Base-by-base conservation (phyloP, 1,140 invertebrate species). In the Rhyacophila brunnea region DNA sequence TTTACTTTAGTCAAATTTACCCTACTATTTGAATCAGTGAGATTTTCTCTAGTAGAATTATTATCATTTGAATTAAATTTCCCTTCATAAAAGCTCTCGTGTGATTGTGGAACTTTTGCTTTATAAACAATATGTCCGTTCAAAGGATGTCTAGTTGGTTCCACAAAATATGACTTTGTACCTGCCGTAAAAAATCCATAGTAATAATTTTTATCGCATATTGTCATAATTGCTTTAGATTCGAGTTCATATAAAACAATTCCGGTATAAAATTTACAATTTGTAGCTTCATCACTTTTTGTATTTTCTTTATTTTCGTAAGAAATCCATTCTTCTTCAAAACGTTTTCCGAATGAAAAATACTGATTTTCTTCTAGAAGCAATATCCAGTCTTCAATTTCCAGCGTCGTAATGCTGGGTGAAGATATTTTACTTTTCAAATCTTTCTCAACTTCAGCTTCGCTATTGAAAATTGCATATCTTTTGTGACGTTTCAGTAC, bases 111-210 rank as follows among this genome's bases (percentile, higher is more conserved):
- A 28, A 44, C 28, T 58, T 59, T 70, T 15, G 48, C 56, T 46
- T 61, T 66, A 23, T 60, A 64, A 14, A 71, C 55, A 71, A 62
- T 62, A 69, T 47, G 54, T 71, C 69, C 34, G 53, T 60, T 13
- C 65, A 66, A 6, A 60, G 49, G 11, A 1, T 45, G 6, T 17
- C 15, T 58, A 0, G 72, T 45, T 0, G 80, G 79, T 46, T 80
- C 67, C 0, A 82, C 62, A 54, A 75, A 73, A 57, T 74, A 80
- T 4, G 67, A 65, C 9, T 57, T 59, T 3, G 66, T 58, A 0
- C 59, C 67, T 5, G 73, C 57, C 14, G 66, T 42, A 45, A 81
- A 63, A 61, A 77, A 67, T 2, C 74, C 78, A 36, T 73, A 79
- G 47, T 74, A 64, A 44, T 73, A 68, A 10, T 68, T 60, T 7